These are phyloP conservation scores for Heliocidaris tuberculata DNA, from an alignment of 35 echinoderm and acorn worm species.

Conservation along the genomic window DNA sequence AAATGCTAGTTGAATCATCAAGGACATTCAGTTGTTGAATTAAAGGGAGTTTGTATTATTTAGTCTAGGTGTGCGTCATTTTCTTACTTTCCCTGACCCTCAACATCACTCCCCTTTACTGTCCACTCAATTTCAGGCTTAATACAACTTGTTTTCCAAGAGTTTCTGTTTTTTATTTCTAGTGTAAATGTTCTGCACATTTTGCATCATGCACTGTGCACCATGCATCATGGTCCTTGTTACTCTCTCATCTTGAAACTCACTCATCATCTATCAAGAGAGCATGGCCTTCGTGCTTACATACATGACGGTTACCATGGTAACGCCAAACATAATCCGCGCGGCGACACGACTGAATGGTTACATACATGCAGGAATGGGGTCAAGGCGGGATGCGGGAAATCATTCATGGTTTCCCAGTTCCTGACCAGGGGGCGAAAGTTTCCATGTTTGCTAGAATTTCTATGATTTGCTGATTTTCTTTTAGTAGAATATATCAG, in stretches of 20 bases:
- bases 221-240: not conserved
- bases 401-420: not conserved
- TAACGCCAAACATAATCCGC: not conserved
- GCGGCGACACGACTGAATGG: not conserved
- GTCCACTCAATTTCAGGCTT: too few relatives aligned
- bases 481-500: not conserved
- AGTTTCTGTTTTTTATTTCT: too few relatives aligned
- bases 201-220: too few relatives aligned
- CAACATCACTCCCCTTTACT: too few relatives aligned
- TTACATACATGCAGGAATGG: not conserved
- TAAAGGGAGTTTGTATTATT: too few relatives aligned
- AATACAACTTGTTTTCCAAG: too few relatives aligned
- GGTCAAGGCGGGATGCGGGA: not conserved
- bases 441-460: not conserved
- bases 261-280: not conserved
- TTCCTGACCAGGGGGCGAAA: not conserved
- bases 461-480: not conserved
- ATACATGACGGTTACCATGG: not conserved
- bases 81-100: too few relatives aligned
- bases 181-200: too few relatives aligned
- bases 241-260: not conserved
- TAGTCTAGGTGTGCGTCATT: too few relatives aligned
- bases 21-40: too few relatives aligned
- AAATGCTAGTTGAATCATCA: too few relatives aligned
- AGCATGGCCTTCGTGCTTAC: slow-evolving; percentile 14